These are phyloP conservation scores for Ovis aries DNA, from an alignment of 2,113 vertebrate genomes.

Conservation along the genomic window DNA sequence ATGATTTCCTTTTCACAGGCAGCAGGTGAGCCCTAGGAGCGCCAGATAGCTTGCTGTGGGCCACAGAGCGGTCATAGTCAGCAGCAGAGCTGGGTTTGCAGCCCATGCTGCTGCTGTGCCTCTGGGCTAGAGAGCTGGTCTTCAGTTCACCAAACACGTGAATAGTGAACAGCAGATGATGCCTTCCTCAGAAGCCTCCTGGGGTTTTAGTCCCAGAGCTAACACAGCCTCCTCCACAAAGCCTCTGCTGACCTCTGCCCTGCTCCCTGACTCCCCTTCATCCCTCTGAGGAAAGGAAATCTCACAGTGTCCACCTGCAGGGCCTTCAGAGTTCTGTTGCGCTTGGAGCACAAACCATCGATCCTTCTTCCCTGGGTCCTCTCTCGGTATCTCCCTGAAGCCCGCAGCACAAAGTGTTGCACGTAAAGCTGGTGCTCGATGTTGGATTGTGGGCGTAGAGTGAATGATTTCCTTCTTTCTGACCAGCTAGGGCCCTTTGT, in stretches of 20 bases:
- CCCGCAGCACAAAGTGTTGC: background rate
- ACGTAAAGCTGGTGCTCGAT: accelerated
- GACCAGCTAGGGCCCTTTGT: background rate
- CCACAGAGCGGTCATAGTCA: background rate
- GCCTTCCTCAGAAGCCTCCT: background rate
- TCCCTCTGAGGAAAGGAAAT: background rate
- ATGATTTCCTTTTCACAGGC: background rate
- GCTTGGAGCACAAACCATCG: background rate
- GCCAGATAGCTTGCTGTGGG: background rate
- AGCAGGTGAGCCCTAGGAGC: background rate
- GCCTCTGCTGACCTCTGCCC: background rate
- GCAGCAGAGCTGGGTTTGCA: background rate
- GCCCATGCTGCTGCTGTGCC: background rate
- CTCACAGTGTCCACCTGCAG: background rate
- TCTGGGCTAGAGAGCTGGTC: background rate
- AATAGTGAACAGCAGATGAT: background rate
- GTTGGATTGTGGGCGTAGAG: background rate
- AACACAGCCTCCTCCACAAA: background rate
- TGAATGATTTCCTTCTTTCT: background rate
- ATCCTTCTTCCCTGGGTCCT: background rate
- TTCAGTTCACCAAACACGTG: background rate
- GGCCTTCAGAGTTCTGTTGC: background rate
- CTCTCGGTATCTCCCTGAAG: background rate
- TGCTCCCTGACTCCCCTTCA: background rate
- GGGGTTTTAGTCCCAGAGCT: background rate